phyloP scores from a whole-genome alignment of 2,113 vertebrate genomes.

The Speoplatyrhinus poulsoni region DNA sequence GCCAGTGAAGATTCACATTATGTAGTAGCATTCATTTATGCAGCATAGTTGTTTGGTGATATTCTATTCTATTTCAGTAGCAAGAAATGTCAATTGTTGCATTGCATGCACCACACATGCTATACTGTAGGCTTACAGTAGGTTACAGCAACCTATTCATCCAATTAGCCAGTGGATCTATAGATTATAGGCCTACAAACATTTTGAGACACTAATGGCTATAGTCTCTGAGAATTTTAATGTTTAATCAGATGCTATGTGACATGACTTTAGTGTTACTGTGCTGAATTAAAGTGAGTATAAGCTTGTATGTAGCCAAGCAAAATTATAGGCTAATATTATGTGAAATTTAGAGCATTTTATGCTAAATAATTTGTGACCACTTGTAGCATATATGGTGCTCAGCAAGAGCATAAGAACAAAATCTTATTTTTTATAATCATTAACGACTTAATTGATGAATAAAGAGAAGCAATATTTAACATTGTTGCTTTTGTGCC shows the following conservation, averaged over 20 bases:
- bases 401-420: slow-evolving; percentile 11
- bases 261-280: no score
- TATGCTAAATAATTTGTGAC: no score
- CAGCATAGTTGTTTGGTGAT: neutral
- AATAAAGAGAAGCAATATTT: no score
- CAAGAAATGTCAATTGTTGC: neutral
- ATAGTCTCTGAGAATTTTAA: neutral
- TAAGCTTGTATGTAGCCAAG: neutral
- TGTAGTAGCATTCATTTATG: neutral
- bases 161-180: no score
- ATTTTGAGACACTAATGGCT: no score
- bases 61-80: neutral
- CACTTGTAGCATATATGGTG: neutral
- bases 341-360: neutral
- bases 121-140: neutral
- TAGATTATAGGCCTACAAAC: neutral
- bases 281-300: no score
- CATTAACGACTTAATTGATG: no score
- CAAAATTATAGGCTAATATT: neutral
- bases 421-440: neutral
- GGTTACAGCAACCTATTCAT: neutral
- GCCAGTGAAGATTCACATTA: neutral
- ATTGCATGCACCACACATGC: slow-evolving; percentile 10
- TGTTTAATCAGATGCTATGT: no score
- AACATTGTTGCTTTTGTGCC: slow-evolving; percentile 7